These are phyloP conservation scores for Penaeus indicus DNA, from an alignment of 1,140 invertebrate genomes.

Conservation along the genomic window DNA sequence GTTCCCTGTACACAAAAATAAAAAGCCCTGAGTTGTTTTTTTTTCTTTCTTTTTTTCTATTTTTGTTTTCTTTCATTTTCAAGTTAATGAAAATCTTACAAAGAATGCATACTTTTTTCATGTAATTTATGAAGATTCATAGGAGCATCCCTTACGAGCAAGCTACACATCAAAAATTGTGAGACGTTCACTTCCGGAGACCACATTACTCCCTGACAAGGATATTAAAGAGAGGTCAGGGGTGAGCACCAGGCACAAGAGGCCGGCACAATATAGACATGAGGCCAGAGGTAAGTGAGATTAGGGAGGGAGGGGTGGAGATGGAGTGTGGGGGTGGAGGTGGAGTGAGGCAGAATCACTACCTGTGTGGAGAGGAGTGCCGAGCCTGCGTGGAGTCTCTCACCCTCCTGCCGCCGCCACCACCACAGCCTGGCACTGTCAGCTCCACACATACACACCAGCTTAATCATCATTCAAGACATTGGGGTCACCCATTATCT, in stretches of 20 bases:
- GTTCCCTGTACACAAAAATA: too few species aligned
- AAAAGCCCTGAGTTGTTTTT: too few species aligned
- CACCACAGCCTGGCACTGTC: conserved; percentile 59
- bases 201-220: neutral
- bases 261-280: neutral
- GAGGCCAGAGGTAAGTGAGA: neutral
- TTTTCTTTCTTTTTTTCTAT: too few species aligned
- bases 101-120: too few species aligned
- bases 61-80: too few species aligned
- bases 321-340: conserved; percentile 40
- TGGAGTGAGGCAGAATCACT: conserved; percentile 57
- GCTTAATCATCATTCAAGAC: conserved; percentile 64
- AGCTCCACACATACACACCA: conserved; percentile 61
- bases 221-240: conserved; percentile 37
- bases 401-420: conserved; percentile 50
- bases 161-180: neutral
- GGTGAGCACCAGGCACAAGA: conserved; percentile 25
- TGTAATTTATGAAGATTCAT: too few species aligned
- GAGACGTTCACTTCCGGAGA: neutral
- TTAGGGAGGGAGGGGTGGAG: conserved; percentile 4
- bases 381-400: conserved; percentile 51
- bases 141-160: too few species aligned
- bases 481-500: conserved; percentile 64
- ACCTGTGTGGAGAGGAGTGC: conserved; percentile 58
- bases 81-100: too few species aligned